A percentile compares a stretch with the other conserved stretches of the same genome.
Evolutionary conservation across 2,888 invertebrate genomes (phyloP).

Genomic region (Muschampia plurimacula): DNA sequence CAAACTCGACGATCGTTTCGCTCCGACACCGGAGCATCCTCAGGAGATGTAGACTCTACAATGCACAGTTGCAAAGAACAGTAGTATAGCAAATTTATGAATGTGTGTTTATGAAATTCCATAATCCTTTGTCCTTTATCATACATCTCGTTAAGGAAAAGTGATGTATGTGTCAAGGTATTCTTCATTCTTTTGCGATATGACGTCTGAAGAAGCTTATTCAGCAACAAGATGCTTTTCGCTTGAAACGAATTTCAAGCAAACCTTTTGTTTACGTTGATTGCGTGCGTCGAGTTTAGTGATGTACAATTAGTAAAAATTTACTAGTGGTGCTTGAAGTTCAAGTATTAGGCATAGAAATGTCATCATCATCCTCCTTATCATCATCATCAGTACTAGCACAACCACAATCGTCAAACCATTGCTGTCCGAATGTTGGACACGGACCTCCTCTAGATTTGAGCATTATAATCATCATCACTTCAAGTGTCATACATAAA

Average conservation of each 20-base stretch:
- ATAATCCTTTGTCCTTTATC: too few species aligned
- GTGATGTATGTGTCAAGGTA: not conserved
- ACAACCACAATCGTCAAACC: too few species aligned
- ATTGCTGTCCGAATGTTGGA: too few species aligned
- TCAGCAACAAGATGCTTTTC: constrained; percentile 25
- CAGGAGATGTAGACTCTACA: too few species aligned
- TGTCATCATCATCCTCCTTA: not conserved
- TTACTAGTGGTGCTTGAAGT: not conserved
- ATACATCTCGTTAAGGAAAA: not conserved
- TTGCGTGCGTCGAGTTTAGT: constrained; percentile 26
- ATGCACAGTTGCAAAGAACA: too few species aligned
- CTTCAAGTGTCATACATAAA: too few species aligned
- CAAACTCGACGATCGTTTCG: too few species aligned
- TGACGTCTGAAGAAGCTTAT: constrained; percentile 29
- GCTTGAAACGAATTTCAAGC: constrained; percentile 33
- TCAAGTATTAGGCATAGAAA: not conserved
- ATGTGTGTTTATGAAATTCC: too few species aligned
- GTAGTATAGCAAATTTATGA: too few species aligned
- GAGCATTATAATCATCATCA: too few species aligned
- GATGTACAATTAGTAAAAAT: not conserved
- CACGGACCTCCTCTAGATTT: too few species aligned
- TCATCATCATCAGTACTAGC: not conserved
- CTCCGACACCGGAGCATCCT: too few species aligned
- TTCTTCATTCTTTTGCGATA: constrained; percentile 16
- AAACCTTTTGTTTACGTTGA: constrained; percentile 36